Conservation (phyloP, 1,140 invertebrate species). For the Drosophila cardini region DNA sequence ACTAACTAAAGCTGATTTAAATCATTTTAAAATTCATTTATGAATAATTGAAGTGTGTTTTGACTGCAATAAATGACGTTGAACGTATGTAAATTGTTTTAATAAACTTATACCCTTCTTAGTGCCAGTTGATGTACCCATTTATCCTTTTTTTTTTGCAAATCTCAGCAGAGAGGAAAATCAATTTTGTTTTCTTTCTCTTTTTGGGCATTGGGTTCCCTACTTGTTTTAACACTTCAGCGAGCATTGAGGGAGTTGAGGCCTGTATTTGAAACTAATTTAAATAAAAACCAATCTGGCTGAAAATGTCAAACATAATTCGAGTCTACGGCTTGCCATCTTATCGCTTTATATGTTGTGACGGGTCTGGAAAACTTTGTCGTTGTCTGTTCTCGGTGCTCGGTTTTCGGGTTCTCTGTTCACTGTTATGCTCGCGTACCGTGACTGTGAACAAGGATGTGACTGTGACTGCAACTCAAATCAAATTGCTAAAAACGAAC, state of each 20-base stretch:
- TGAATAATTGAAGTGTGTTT: too few relatives aligned
- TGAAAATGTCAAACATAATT: conserved; percentile 68
- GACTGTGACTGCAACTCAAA: conserved; percentile 48
- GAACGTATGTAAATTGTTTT: background rate
- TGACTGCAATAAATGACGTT: too few relatives aligned
- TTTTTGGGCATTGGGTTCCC: background rate
- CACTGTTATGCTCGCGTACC: conserved; percentile 14
- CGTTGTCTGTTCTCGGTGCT: conserved; percentile 10
- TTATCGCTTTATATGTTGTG: conserved; percentile 57
- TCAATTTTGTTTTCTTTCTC: conserved; percentile 62
- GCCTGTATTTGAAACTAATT: conserved; percentile 76
- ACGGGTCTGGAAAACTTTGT: conserved; percentile 53
- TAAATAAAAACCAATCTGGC: conserved; percentile 81
- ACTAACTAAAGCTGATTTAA: background rate
- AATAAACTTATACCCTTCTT: background rate
- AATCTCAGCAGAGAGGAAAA: conserved; percentile 49
- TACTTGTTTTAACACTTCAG: conserved; percentile 73
- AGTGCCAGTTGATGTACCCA: conserved; percentile 20
- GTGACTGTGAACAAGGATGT: conserved; percentile 34
- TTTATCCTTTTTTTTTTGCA: conserved; percentile 30
- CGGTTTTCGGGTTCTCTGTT: conserved; percentile 14
- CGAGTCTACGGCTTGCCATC: conserved; percentile 48
- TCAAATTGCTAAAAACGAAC: conserved; percentile 55
- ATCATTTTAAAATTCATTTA: background rate
- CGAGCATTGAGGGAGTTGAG: conserved; percentile 45